Evolutionary conservation across 2,113 vertebrate genomes (phyloP).

Genomic region (Pandion haliaetus): DNA sequence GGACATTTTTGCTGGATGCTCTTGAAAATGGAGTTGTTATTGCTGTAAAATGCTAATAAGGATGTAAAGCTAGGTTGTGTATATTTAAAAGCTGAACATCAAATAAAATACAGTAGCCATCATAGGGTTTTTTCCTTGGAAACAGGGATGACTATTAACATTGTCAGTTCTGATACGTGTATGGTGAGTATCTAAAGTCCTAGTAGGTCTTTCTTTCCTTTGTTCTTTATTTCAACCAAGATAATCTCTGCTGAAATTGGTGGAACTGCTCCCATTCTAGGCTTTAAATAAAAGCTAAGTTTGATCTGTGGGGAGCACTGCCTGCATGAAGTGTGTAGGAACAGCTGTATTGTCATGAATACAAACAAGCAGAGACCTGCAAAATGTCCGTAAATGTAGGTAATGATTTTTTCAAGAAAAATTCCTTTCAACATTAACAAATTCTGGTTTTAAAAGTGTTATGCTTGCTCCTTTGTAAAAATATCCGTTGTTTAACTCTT

Average conservation of each 20-base stretch:
- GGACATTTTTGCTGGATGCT: not conserved
- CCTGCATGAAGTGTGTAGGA: constrained; percentile 8
- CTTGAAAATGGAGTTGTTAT: not conserved
- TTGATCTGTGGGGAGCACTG: constrained; percentile 6
- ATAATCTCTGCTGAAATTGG: not conserved
- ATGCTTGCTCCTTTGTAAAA: not conserved
- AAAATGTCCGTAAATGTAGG: not conserved
- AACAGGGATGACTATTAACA: not conserved
- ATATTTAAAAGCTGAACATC: not conserved
- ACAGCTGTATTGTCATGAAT: not conserved
- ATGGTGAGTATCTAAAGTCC: not conserved
- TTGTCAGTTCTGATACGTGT: not conserved
- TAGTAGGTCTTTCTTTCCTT: not conserved
- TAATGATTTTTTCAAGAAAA: not conserved
- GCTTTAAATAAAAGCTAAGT: not conserved
- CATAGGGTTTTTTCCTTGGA: not conserved
- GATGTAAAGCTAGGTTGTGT: not conserved
- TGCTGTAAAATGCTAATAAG: not conserved
- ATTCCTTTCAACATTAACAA: not conserved
- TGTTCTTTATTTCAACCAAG: not conserved
- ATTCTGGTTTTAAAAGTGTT: not conserved
- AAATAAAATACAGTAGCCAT: not conserved
- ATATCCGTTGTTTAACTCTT: not conserved
- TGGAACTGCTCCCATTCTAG: not conserved
- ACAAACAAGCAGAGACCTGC: constrained; percentile 41